Base-by-base conservation (phyloP, 2,113 vertebrate genomes). In the Mus pahari region DNA sequence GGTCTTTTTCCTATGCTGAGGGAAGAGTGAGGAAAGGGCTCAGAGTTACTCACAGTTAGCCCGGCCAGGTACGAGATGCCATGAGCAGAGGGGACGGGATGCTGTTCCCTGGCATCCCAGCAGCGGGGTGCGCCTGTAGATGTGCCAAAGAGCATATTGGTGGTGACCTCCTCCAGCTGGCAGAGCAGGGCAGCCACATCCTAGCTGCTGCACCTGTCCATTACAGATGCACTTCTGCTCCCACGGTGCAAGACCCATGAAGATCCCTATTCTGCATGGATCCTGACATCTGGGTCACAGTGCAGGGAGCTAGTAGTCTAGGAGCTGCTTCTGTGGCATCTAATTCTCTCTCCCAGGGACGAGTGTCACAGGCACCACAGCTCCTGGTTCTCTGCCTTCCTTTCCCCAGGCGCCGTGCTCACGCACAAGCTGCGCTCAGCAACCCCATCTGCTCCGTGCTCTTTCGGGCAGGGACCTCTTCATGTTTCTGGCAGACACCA, bases 311-410 rank as follows among this genome's bases (percentile, higher is more conserved):
- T 2, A 8, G 19, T 28, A 13, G 66, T 33, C n/a, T 13, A 24
- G 1, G 17, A 78, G 75, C 26, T 42, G 9, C 39, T 64, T 62
- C 26, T 4, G 5, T 5, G 19, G 28, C 8, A 1, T 3, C 39
- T 16, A 39, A 5, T n/a, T 39, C 48, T 78, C 79, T 82, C 70
- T 26, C 11, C 36, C 70, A 73, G 24, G 58, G 6, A 39, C 11
- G 1, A n/a, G 12, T 4, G 7, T 42, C 70, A 26, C 81, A 0
- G 58, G 81, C 50, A 6, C 10, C 8, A 33, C 10, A 0, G 71
- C 45, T 39, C 48, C 83, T 16, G 8, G 0, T 17, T 39, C 62
- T 58, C 83, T 4, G 6, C 71, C 45, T 19, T 58, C 7, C 45
- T 55, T 70, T 87, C 75, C 62, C 26, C 55, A 19, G 36, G 39